A percentile compares a stretch with the other conserved stretches of the same genome.
These are phyloP conservation scores for Minunthozetes semirufus DNA, from an alignment of 2,888 invertebrate species.

Conservation along the genomic window DNA sequence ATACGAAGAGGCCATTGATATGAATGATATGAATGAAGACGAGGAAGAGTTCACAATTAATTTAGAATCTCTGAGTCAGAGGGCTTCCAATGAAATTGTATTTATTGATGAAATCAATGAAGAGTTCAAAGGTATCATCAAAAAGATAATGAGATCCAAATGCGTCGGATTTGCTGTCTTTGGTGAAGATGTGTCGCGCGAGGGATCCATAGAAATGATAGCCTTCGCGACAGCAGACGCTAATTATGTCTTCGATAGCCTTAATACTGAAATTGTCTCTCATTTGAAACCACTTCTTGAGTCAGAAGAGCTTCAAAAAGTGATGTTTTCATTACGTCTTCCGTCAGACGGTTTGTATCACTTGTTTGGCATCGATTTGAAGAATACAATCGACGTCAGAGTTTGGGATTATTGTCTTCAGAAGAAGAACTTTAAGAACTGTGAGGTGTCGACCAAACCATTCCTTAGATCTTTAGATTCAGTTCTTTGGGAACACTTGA, in stretches of 20 bases:
- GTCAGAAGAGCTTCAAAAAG: neutral
- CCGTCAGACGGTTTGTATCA: neutral
- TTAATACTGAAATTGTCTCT: neutral
- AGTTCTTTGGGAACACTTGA: neutral
- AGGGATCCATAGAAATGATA: neutral
- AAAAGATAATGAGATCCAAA: neutral
- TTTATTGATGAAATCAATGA: neutral
- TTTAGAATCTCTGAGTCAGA: neutral
- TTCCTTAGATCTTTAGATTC: neutral
- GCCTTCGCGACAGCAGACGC: neutral
- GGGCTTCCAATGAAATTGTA: neutral
- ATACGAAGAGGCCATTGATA: neutral
- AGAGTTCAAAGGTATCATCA: neutral
- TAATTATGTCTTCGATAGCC: conserved; percentile 1
- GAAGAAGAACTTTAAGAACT: neutral
- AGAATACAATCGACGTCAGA: neutral
- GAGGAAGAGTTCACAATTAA: neutral
- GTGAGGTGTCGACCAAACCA: neutral
- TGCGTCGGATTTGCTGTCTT: neutral
- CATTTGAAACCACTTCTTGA: neutral
- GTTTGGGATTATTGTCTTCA: neutral
- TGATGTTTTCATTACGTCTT: neutral
- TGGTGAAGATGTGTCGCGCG: neutral
- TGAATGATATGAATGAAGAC: conserved; percentile 17
- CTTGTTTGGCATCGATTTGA: neutral